These are phyloP conservation scores for Dreissena polymorpha DNA, from an alignment of 1,140 invertebrate genomes.

Conservation along the genomic window DNA sequence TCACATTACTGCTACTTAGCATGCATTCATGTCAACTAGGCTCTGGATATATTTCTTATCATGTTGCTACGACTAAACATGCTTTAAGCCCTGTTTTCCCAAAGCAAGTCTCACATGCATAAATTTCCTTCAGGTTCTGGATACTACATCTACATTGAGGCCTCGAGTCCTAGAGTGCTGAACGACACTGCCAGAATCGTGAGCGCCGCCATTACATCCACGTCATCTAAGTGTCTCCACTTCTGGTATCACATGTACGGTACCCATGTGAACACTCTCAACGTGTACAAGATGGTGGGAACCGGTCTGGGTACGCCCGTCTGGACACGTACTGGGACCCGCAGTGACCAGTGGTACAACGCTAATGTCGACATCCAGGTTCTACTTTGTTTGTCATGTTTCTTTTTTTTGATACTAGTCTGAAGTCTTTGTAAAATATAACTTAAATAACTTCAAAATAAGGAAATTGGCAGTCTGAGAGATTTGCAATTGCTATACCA, in stretches of 20 bases:
- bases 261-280: slow-evolving; percentile 64
- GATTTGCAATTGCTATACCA: too few relatives aligned
- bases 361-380: slow-evolving; percentile 60
- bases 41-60: too few relatives aligned
- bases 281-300: slow-evolving; percentile 66
- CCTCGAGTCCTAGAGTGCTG: slow-evolving; percentile 82
- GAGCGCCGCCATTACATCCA: slow-evolving; percentile 76
- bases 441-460: not conserved
- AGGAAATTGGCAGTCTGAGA: too few relatives aligned
- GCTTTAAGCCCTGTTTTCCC: too few relatives aligned
- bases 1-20: too few relatives aligned
- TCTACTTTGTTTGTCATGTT: not conserved
- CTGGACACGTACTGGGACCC: slow-evolving; percentile 69
- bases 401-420: not conserved
- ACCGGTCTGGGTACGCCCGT: slow-evolving; percentile 49
- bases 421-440: not conserved
- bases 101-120: too few relatives aligned
- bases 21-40: too few relatives aligned
- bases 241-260: slow-evolving; percentile 92
- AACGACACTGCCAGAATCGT: slow-evolving; percentile 88
- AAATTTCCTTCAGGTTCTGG: slow-evolving; percentile 79
- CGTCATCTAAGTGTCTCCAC: slow-evolving; percentile 60
- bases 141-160: slow-evolving; percentile 90
- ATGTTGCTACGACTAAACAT: too few relatives aligned
- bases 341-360: slow-evolving; percentile 71